These are phyloP conservation scores for Sipha flava DNA, from an alignment of 1,140 invertebrate species.

Conservation along the genomic window DNA sequence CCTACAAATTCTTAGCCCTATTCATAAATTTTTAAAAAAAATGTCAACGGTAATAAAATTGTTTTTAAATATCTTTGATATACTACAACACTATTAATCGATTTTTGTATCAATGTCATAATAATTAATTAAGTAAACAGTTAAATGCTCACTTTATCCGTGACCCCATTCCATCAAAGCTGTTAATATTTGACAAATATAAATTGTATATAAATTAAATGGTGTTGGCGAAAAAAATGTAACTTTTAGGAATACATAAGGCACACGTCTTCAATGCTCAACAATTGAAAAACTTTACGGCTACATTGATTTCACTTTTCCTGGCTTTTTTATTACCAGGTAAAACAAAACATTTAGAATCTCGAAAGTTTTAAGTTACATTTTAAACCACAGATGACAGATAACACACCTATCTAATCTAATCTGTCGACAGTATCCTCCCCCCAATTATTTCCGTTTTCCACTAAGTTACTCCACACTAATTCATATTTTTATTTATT, in stretches of 20 bases:
- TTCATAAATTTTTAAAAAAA: too few species aligned
- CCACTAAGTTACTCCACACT: background rate
- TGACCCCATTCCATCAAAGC: slow-evolving; percentile 29
- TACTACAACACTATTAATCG: background rate
- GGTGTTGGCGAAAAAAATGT: background rate
- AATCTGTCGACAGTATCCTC: background rate
- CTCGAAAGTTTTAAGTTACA: background rate
- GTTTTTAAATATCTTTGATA: too few species aligned
- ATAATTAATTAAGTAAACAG: background rate
- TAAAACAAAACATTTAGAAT: background rate
- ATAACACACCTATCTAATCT: background rate
- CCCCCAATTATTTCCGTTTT: background rate
- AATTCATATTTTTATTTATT: too few species aligned
- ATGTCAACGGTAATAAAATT: too few species aligned
- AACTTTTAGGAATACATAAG: background rate
- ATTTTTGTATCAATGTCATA: background rate
- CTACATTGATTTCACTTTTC: background rate
- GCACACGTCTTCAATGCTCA: background rate
- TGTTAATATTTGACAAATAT: background rate
- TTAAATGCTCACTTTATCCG: slow-evolving; percentile 3
- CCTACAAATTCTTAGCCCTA: too few species aligned
- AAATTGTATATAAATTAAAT: background rate
- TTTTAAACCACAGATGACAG: slow-evolving; percentile 6
- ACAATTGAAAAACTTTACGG: background rate
- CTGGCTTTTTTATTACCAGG: too few species aligned